phyloP scores from a whole-genome alignment of 2,113 vertebrate species.

The Colius striatus region DNA sequence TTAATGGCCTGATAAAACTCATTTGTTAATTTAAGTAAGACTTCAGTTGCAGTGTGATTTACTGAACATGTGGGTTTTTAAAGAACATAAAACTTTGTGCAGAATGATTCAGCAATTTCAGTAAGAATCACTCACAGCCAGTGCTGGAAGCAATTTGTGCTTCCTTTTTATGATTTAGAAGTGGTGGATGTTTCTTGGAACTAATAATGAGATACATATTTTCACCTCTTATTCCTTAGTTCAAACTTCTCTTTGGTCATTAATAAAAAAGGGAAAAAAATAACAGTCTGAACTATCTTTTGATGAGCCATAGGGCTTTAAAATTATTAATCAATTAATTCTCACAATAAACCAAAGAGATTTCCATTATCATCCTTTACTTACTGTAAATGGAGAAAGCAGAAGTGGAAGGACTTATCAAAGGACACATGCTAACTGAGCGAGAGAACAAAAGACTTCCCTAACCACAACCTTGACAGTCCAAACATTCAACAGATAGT shows the following conservation, averaged over 20 bases:
- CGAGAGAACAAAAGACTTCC: neutral
- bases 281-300: neutral
- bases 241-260: neutral
- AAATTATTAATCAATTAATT: slow-evolving; percentile 42
- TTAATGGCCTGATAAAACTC: slow-evolving; percentile 44
- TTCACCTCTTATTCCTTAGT: neutral
- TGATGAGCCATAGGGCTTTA: slow-evolving; percentile 25
- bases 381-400: neutral
- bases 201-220: neutral
- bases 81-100: neutral
- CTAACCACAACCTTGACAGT: neutral
- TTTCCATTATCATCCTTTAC: neutral
- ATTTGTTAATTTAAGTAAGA: slow-evolving; percentile 40
- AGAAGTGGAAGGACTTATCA: neutral
- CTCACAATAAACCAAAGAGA: neutral
- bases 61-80: neutral
- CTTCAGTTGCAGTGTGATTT: neutral
- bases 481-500: neutral
- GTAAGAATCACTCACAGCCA: neutral
- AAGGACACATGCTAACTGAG: neutral
- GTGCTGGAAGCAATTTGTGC: neutral
- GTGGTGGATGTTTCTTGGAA: neutral
- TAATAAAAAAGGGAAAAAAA: neutral
- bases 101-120: slow-evolving; percentile 47
- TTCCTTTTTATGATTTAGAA: slow-evolving; percentile 24